Conservation (phyloP, 2,797 vertebrate genomes). For the Benthosema pterotum region DNA sequence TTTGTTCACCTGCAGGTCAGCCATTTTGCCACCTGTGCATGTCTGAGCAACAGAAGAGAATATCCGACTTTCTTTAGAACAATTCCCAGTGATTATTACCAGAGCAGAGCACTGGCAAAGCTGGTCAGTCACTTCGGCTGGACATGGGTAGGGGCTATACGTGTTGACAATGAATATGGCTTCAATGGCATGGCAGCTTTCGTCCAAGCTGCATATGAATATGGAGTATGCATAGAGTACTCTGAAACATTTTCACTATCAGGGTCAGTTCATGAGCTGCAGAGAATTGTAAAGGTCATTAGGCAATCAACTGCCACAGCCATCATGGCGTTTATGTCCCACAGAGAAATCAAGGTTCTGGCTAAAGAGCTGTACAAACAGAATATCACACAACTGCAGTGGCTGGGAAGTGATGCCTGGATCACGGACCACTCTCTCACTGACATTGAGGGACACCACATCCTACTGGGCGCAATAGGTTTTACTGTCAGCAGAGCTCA, state of each 20-base stretch:
- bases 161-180: constrained; percentile 78
- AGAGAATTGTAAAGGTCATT: constrained; percentile 66
- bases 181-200: constrained; percentile 73
- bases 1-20: constrained; percentile 68
- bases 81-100: constrained; percentile 81
- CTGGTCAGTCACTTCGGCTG: constrained; percentile 78
- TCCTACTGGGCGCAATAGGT: constrained; percentile 75
- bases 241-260: constrained; percentile 76
- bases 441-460: constrained; percentile 57
- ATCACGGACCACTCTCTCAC: constrained; percentile 78
- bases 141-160: constrained; percentile 80
- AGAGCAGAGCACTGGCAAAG: constrained; percentile 79
- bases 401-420: constrained; percentile 82
- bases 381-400: constrained; percentile 78
- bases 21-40: constrained; percentile 82
- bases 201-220: constrained; percentile 65
- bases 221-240: constrained; percentile 80
- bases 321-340: constrained; percentile 78
- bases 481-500: constrained; percentile 69
- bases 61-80: constrained; percentile 82
- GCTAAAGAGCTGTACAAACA: constrained; percentile 66
- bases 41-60: constrained; percentile 76
- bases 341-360: constrained; percentile 77
- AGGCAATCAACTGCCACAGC: constrained; percentile 75
- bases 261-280: constrained; percentile 59